phyloP scores from a whole-genome alignment of 2,888 invertebrate genomes.

The Hyposoter didymator region DNA sequence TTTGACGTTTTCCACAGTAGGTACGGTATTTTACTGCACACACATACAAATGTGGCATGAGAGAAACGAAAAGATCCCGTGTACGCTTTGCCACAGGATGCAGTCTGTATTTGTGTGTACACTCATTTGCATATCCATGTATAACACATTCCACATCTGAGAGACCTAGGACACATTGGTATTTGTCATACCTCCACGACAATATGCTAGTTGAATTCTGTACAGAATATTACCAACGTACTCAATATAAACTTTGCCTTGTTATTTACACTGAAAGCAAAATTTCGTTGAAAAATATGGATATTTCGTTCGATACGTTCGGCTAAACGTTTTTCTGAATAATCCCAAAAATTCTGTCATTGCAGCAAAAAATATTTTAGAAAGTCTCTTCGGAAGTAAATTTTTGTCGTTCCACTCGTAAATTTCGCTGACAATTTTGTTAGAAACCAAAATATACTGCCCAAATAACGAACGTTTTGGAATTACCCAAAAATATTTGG shows the following conservation, averaged over 20 bases:
- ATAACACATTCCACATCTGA: conserved; percentile 19
- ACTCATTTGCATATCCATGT: conserved; percentile 28
- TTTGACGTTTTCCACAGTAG: conserved; percentile 46
- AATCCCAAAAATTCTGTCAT: too few species aligned
- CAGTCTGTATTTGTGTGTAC: conserved; percentile 13
- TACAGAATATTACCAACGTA: background rate
- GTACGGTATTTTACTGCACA: conserved; percentile 36
- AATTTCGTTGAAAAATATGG: too few species aligned
- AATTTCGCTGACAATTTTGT: too few species aligned
- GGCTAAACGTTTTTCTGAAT: too few species aligned
- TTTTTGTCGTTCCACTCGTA: too few species aligned
- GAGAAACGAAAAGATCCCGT: conserved; percentile 18
- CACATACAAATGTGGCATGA: conserved; percentile 16
- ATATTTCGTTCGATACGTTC: too few species aligned
- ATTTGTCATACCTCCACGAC: conserved; percentile 44
- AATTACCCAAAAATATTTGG: too few species aligned
- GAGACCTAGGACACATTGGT: conserved; percentile 42
- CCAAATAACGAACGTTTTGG: too few species aligned
- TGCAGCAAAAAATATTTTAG: too few species aligned
- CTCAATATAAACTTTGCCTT: conserved; percentile 14
- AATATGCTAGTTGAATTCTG: conserved; percentile 45
- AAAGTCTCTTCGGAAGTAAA: too few species aligned
- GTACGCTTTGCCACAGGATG: conserved; percentile 16
- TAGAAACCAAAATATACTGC: too few species aligned
- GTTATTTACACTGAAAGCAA: too few species aligned